Percentiles rank a stretch among this genome's conserved stretches.
Conservation (phyloP, 2,888 invertebrate species). For the Allophyes oxyacanthae region DNA sequence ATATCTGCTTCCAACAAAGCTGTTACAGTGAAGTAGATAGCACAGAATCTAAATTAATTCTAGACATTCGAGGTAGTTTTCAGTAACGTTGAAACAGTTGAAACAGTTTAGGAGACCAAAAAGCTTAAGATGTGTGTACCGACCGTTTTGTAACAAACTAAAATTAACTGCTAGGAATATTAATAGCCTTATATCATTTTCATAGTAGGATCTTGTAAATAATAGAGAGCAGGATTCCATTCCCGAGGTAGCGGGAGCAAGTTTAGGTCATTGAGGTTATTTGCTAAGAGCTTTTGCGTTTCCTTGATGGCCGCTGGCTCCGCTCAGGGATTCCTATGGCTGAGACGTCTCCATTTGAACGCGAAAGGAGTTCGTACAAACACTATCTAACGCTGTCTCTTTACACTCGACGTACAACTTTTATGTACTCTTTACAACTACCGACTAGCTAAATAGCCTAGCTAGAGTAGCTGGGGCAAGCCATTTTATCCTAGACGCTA, state of each 20-base stretch:
- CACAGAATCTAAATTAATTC: conserved; percentile 6
- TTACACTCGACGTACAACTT: conserved; percentile 28
- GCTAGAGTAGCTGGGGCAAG: neutral
- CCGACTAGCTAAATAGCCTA: conserved; percentile 1
- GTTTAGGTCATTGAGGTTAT: conserved; percentile 68
- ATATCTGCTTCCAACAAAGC: conserved; percentile 20
- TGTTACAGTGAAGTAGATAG: conserved; percentile 9
- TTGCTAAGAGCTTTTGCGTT: conserved; percentile 70
- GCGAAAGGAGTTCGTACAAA: conserved; percentile 49
- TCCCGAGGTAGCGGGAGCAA: conserved; percentile 42
- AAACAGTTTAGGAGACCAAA: conserved; percentile 11
- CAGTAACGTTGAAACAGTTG: conserved; percentile 17
- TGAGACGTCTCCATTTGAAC: conserved; percentile 56
- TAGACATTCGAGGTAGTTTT: conserved; percentile 10
- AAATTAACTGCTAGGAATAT: conserved; percentile 18
- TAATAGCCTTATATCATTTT: conserved; percentile 28
- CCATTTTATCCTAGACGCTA: neutral
- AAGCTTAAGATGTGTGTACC: conserved; percentile 1
- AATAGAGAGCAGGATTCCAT: conserved; percentile 54
- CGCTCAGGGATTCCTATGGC: conserved; percentile 64
- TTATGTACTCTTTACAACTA: conserved; percentile 12
- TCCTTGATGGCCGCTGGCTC: conserved; percentile 67
- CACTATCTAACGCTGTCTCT: conserved; percentile 36
- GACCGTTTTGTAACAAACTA: neutral
- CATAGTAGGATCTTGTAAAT: conserved; percentile 57